Conservation (phyloP, 92 coral and sea anemone species). For the Hydrozoanthus gracilis region DNA sequence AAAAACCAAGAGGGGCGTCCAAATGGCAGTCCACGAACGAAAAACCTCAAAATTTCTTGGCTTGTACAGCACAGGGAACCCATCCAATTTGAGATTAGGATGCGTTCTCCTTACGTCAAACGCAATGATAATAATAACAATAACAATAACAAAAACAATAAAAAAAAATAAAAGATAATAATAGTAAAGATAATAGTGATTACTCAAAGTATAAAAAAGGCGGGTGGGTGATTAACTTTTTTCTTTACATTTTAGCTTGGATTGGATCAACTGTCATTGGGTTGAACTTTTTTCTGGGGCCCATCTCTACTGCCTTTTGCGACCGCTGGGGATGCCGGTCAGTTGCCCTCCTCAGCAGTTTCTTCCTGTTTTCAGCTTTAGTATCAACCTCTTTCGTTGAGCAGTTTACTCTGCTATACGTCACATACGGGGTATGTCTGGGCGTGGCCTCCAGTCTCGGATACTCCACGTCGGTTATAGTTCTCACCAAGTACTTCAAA, state of each 20-base stretch:
- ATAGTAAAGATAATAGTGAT: no score
- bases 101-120: no score
- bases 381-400: slow-evolving; percentile 26
- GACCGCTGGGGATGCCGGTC: slow-evolving; percentile 50
- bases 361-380: slow-evolving; percentile 29
- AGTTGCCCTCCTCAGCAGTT: slow-evolving; percentile 34
- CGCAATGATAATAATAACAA: no score
- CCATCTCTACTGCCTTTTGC: slow-evolving; percentile 30
- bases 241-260: slow-evolving; percentile 22
- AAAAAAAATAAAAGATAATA: no score
- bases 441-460: slow-evolving; percentile 47
- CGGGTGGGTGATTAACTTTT: background rate
- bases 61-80: no score
- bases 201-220: no score
- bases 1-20: no score
- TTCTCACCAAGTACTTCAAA: slow-evolving; percentile 41
- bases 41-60: no score
- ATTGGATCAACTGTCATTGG: slow-evolving; percentile 46
- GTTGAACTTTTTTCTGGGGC: slow-evolving; percentile 34
- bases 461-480: slow-evolving; percentile 33
- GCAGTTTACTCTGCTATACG: slow-evolving; percentile 23
- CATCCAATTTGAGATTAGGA: no score
- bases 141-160: no score
- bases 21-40: no score
- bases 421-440: slow-evolving; percentile 43